These are phyloP conservation scores for Cottoperca gobio DNA, from an alignment of 2,797 vertebrate species.

Conservation along the genomic window DNA sequence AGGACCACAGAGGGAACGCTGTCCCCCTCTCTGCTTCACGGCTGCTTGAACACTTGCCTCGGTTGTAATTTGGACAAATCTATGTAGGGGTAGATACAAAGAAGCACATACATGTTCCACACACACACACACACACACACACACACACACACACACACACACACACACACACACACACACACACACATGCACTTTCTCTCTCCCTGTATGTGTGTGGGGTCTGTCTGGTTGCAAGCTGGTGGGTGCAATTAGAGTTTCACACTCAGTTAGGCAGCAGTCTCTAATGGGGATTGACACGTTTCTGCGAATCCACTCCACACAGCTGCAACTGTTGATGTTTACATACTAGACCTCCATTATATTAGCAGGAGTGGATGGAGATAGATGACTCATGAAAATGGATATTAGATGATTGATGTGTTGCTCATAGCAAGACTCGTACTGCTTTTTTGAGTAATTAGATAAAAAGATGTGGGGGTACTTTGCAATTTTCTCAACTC, in stretches of 20 bases:
- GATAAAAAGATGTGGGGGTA: slow-evolving; percentile 9
- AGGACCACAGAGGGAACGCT: slow-evolving; percentile 36
- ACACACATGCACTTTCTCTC: slow-evolving; percentile 19
- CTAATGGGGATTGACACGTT: slow-evolving; percentile 76
- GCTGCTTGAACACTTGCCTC: slow-evolving; percentile 48
- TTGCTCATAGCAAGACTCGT: slow-evolving; percentile 5
- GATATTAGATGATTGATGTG: slow-evolving; percentile 39
- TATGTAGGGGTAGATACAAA: slow-evolving; percentile 48
- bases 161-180: slow-evolving; percentile 19
- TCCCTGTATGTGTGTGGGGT: slow-evolving; percentile 19
- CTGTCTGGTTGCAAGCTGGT: slow-evolving; percentile 65
- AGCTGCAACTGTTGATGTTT: slow-evolving; percentile 76
- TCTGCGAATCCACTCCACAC: slow-evolving; percentile 65
- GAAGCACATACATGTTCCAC: slow-evolving; percentile 56
- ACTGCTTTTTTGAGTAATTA: slow-evolving; percentile 26
- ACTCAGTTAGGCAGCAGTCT: slow-evolving; percentile 73
- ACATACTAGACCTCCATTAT: slow-evolving; percentile 47
- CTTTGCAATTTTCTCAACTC: neutral
- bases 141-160: slow-evolving; percentile 6
- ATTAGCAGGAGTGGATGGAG: slow-evolving; percentile 48
- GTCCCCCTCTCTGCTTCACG: slow-evolving; percentile 32
- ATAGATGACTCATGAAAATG: slow-evolving; percentile 49
- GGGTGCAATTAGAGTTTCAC: slow-evolving; percentile 79
- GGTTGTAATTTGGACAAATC: slow-evolving; percentile 57
- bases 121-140: slow-evolving; percentile 12